These are phyloP conservation scores for Delphinus delphis DNA, from an alignment of 2,113 vertebrate genomes.

Conservation along the genomic window DNA sequence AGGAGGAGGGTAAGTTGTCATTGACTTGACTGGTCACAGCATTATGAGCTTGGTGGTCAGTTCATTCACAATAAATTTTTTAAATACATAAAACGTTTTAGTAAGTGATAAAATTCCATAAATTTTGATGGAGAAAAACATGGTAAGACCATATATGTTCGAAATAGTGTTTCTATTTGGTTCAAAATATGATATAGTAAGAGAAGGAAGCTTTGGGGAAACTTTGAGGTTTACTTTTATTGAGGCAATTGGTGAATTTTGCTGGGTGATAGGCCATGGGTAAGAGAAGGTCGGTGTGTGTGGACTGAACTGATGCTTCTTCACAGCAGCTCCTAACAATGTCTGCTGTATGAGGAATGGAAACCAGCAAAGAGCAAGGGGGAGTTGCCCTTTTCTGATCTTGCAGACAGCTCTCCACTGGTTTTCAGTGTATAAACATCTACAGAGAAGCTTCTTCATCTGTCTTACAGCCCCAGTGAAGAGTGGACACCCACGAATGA, in stretches of 20 bases:
- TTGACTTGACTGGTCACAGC: background rate
- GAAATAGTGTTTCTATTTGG: background rate
- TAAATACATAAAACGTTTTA: background rate
- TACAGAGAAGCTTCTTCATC: background rate
- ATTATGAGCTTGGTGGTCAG: background rate
- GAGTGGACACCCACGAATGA: background rate
- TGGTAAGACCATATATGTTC: background rate
- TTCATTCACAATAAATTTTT: background rate
- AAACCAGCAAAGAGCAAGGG: background rate
- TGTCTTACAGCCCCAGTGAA: background rate
- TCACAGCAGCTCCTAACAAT: background rate
- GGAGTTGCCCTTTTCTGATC: background rate
- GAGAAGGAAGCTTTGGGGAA: background rate
- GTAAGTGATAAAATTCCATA: background rate
- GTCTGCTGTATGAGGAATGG: background rate
- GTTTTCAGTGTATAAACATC: background rate
- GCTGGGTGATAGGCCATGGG: background rate
- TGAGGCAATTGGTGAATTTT: background rate
- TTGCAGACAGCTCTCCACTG: background rate
- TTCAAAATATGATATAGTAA: background rate
- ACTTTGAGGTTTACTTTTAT: background rate
- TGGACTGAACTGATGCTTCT: background rate
- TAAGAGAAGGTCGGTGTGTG: background rate
- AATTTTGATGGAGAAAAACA: background rate
- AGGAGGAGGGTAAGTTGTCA: background rate